These are phyloP conservation scores for Petroica traversi DNA, from an alignment of 2,113 vertebrate species.

Conservation along the genomic window DNA sequence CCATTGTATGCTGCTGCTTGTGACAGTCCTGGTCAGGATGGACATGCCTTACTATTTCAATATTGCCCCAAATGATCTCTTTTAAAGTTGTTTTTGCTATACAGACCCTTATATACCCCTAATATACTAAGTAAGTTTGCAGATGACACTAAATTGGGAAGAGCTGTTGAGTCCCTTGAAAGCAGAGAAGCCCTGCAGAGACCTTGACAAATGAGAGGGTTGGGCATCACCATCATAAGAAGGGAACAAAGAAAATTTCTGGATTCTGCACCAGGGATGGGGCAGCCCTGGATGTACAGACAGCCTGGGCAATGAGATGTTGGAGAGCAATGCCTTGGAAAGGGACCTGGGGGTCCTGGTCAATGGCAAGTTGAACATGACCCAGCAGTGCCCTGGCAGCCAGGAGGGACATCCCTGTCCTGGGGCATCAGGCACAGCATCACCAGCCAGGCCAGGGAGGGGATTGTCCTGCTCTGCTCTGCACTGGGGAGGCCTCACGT, in stretches of 20 bases:
- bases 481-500: fast-evolving
- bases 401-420: not conserved
- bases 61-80: not conserved
- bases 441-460: fast-evolving
- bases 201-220: fast-evolving
- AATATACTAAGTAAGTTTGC: not conserved
- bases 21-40: not conserved
- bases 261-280: not conserved
- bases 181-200: not conserved
- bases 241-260: not conserved
- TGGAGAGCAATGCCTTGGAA: not conserved
- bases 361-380: fast-evolving
- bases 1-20: not conserved
- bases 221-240: not conserved
- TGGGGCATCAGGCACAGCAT: not conserved
- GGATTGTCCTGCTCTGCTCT: not conserved
- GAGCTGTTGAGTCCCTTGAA: not conserved
- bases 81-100: not conserved
- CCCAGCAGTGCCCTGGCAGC: not conserved
- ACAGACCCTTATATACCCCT: not conserved
- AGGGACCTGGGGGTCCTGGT: not conserved
- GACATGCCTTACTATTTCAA: not conserved
- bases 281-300: not conserved
- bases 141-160: not conserved
- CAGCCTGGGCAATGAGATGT: not conserved